These are phyloP conservation scores for Okamejei kenojei DNA, from an alignment of 2,797 vertebrate genomes.

Conservation along the genomic window DNA sequence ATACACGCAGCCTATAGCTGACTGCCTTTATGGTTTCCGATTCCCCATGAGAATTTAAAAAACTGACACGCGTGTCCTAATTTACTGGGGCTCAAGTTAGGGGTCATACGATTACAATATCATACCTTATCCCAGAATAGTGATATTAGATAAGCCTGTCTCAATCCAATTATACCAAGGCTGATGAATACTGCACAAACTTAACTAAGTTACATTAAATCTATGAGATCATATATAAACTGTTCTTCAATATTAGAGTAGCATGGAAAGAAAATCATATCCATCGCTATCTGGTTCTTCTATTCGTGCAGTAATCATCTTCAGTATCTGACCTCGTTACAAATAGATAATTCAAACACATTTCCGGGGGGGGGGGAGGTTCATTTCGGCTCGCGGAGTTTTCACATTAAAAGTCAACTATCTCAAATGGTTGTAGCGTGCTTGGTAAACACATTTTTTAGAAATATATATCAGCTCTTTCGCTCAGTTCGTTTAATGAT, in stretches of 20 bases:
- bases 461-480: not conserved
- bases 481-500: not conserved
- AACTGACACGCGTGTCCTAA: constrained; percentile 30
- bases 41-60: constrained; percentile 21
- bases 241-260: not conserved
- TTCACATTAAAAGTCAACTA: not conserved
- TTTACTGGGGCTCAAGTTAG: constrained; percentile 30
- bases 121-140: constrained; percentile 7
- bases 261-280: not conserved
- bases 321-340: not conserved
- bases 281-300: not conserved
- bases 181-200: constrained; percentile 27
- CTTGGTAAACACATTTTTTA: not conserved
- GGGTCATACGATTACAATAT: constrained; percentile 33
- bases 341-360: not conserved
- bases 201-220: constrained; percentile 27
- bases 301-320: not conserved
- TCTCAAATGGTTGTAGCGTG: not conserved
- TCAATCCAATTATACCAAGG: constrained; percentile 29
- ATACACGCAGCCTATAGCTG: constrained; percentile 26
- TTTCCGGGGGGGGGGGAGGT: no score
- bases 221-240: not conserved
- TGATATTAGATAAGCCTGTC: constrained; percentile 33
- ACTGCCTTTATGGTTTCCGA: not conserved
- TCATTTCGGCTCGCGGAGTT: no score